phyloP scores from a whole-genome alignment of 2,888 invertebrate genomes.

The Cheiracanthium punctorium region DNA sequence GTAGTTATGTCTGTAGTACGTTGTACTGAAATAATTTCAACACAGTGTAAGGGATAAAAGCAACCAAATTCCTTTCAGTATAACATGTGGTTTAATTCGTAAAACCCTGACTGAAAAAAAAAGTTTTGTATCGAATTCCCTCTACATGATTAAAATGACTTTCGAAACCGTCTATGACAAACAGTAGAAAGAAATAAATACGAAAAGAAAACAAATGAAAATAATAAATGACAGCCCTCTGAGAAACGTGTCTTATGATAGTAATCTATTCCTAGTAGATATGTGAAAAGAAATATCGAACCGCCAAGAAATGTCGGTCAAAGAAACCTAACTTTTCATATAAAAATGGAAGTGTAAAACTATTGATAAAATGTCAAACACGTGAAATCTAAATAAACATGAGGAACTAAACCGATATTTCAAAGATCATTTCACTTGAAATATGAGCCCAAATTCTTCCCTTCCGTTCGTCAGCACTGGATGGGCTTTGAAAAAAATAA shows the following conservation, averaged over 20 bases:
- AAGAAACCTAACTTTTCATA: background rate
- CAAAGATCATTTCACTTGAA: background rate
- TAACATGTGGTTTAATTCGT: too few relatives aligned
- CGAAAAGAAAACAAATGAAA: too few relatives aligned
- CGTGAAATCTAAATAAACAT: background rate
- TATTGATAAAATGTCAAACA: constrained; percentile 1
- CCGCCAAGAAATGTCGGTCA: background rate
- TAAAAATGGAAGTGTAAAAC: background rate
- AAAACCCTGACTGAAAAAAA: too few relatives aligned
- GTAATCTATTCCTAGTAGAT: background rate
- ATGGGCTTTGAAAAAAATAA: background rate
- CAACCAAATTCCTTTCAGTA: too few relatives aligned
- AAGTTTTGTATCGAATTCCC: too few relatives aligned
- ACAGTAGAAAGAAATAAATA: too few relatives aligned
- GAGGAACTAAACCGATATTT: background rate
- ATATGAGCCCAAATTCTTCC: background rate
- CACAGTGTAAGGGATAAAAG: too few relatives aligned
- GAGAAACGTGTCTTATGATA: background rate
- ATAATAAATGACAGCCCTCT: background rate
- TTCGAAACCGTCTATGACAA: too few relatives aligned
- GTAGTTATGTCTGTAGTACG: too few relatives aligned
- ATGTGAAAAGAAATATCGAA: background rate
- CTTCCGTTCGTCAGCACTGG: background rate
- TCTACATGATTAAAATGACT: too few relatives aligned
- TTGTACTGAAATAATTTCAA: too few relatives aligned